Percentiles rank a stretch among this genome's conserved stretches.
These are phyloP conservation scores for Stigmatopora nigra DNA, from an alignment of 2,113 vertebrate species.

Conservation along the genomic window DNA sequence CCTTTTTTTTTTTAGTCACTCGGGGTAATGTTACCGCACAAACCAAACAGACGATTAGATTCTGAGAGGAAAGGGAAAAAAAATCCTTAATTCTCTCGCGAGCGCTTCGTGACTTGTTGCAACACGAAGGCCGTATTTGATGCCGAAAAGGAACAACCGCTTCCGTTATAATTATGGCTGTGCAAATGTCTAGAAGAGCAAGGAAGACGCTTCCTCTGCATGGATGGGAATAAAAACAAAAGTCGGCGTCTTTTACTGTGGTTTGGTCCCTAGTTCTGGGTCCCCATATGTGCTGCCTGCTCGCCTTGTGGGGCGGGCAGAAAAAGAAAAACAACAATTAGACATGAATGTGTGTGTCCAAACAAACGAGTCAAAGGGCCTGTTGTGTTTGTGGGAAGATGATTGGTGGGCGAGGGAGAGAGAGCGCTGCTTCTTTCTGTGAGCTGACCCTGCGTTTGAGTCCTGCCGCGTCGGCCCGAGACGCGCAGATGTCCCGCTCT, in stretches of 20 bases:
- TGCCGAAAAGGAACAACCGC: constrained; percentile 35
- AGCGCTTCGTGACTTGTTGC: neutral
- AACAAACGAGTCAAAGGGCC: constrained; percentile 87
- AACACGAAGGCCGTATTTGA: constrained; percentile 11
- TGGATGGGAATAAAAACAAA: constrained; percentile 16
- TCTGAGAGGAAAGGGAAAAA: neutral
- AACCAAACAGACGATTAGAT: neutral
- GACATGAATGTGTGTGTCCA: constrained; percentile 91
- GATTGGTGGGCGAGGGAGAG: constrained; percentile 65
- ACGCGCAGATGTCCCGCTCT: constrained; percentile 81
- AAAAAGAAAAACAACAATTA: constrained; percentile 88
- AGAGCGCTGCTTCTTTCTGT: constrained; percentile 57
- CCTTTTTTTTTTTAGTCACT: neutral
- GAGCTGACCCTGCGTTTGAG: constrained; percentile 77
- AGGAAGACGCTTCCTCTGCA: constrained; percentile 22
- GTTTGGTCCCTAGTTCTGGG: constrained; percentile 48
- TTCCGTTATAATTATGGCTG: constrained; percentile 44
- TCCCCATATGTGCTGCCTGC: constrained; percentile 48
- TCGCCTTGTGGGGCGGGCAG: constrained; percentile 77
- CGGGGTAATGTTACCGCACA: neutral
- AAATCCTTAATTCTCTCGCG: neutral
- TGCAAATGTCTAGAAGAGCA: constrained; percentile 23
- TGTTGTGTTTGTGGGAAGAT: constrained; percentile 70
- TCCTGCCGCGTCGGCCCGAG: constrained; percentile 73
- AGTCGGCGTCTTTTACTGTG: constrained; percentile 38